Evolutionary conservation across 2,113 vertebrate species (phyloP), one percentile per base, ranked within the genome.

Genomic region (Hypanus sabinus): DNA sequence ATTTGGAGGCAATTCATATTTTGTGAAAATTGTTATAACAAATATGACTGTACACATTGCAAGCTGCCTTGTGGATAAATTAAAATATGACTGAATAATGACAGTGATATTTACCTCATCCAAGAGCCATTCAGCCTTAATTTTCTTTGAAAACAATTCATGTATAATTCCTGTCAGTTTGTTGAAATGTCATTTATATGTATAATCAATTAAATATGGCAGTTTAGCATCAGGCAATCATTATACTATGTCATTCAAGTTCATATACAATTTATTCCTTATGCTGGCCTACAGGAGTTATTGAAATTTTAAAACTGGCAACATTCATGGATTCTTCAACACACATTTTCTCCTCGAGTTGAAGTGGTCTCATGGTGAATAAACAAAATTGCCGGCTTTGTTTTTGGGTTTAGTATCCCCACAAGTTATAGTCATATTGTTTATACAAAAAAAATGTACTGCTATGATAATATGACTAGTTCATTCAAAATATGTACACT

Each of bases 331-430:
- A 96, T 95, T 95, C 96, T 96, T 96, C 96, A 95, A 96, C 96
- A 95, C 96, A 96, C 96, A 96, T 96, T 96, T 96, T 96, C 96
- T 97, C 95, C 95, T 94, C 95, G 96, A 97, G 96, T 95, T 96
- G 96, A 96, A 96, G 96, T 96, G 96, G 96, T 96, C 93, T 90
- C 96, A 96, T 96, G 95, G 95, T 96, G 95, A 96, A 97, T 97
- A 96, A 96, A 96, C 95, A 96, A 73, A 95, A 96, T 96, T 97
- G 96, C 96, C 96, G 97, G 96, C 96, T 96, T 96, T 95, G 95
- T 96, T 96, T 97, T 97, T 96, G 96, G 96, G 96, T 96, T 96
- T 96, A 96, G 97, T 96, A 97, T 97, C 96, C 96, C 97, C 96
- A 96, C 95, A 95, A 95, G 93, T 94, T 95, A 30, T 68, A 90